phyloP scores from a whole-genome alignment of 2,113 vertebrate genomes.

The Mustela lutreola region DNA sequence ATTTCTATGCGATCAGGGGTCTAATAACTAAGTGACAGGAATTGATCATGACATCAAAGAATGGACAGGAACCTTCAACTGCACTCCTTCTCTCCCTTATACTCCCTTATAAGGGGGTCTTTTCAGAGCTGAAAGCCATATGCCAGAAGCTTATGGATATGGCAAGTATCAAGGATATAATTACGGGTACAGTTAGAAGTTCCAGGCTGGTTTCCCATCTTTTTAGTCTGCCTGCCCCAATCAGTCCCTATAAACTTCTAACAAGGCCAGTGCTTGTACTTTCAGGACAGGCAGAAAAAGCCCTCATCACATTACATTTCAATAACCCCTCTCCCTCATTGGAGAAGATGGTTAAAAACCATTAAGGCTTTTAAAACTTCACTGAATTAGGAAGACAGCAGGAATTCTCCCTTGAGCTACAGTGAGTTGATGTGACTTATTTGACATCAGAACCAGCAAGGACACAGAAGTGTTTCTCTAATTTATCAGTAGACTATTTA shows the following conservation, averaged over 20 bases:
- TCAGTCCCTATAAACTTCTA: background rate
- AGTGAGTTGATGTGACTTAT: background rate
- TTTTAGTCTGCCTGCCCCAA: background rate
- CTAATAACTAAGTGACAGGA: background rate
- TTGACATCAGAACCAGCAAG: slow-evolving; percentile 29
- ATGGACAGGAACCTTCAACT: background rate
- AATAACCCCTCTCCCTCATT: background rate
- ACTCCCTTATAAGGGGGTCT: too few species aligned
- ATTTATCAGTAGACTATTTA: background rate
- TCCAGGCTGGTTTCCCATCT: background rate
- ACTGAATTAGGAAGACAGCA: background rate
- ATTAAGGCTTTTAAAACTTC: background rate
- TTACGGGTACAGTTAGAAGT: background rate
- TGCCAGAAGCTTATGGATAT: background rate
- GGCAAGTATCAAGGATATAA: background rate
- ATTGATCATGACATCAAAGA: background rate
- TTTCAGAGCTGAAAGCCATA: slow-evolving; percentile 14
- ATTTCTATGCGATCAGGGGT: background rate
- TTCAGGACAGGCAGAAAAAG: background rate
- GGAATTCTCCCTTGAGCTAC: background rate
- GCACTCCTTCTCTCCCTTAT: background rate
- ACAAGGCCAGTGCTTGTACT: background rate
- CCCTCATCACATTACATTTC: background rate
- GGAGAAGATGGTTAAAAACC: background rate
- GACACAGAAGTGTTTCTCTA: background rate